Evolutionary conservation across 1,140 invertebrate species (phyloP), one percentile per base, ranked within the genome.

Genomic region (Pseudomyrmex flavicornis): DNA sequence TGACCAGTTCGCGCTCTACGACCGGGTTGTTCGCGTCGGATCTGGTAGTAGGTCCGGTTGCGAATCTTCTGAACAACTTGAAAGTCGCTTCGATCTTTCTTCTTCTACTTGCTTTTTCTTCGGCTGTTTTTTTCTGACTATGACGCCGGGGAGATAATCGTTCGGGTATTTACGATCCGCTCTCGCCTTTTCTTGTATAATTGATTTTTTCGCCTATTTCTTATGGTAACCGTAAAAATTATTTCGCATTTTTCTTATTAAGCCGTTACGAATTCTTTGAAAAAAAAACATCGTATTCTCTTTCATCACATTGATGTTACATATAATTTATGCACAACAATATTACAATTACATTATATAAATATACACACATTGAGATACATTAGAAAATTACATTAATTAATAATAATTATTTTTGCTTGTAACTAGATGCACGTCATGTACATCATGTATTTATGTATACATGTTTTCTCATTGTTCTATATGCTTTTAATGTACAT

Each of bases 1-100:
- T 65, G 84, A 89, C 84, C 85, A 86, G 85, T 89, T 89, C 82
- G 70, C 74, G 82, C 52, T 75, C 70, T 66, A 82, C 79, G 70
- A 75, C 72, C 73, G 72, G 73, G 70, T 76, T 75, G 82, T n/a
- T 76, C 50, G 70, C 72, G 80, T 74, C 62, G 72, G 82, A 83
- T 77, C 70, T 80, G 79, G 66, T 70, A 69, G 54, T 63, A 63
- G 72, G 83, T 85, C 85, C 84, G 85, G 85, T 86, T 86, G 84
- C 54, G 74, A 80, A 70, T 66, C 66, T 70, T 70, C 70, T 70
- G 74, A 62, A 22, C 70, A 35, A 26, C 73, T 84, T 85, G 62
- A 69, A 75, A 85, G 84, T 66, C 69, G 68, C 20, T 70, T 58
- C 52, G 46, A 50, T 77, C 74, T 12, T 84, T 66, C 26, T 35